phyloP scores from a whole-genome alignment of 2,113 vertebrate genomes.

The Gasterosteus aculeatus region DNA sequence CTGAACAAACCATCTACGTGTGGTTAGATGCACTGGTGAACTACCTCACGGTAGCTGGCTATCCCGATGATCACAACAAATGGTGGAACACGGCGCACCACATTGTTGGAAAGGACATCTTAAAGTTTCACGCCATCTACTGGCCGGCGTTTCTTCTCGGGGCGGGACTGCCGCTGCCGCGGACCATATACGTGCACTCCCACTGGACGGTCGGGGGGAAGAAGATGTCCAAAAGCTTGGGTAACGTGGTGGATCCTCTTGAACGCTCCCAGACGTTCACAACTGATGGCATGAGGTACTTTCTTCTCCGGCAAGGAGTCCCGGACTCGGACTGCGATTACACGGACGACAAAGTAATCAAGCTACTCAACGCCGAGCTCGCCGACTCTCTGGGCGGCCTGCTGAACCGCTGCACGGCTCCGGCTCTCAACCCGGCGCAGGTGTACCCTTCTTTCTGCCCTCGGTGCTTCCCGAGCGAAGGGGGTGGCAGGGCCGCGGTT shows the following conservation, averaged over 20 bases:
- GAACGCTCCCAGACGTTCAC: slow-evolving; percentile 81
- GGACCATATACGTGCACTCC: slow-evolving; percentile 88
- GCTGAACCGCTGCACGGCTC: slow-evolving; percentile 90
- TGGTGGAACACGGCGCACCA: slow-evolving; percentile 87
- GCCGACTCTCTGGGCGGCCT: slow-evolving; percentile 92
- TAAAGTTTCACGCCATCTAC: slow-evolving; percentile 94
- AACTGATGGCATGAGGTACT: slow-evolving; percentile 92
- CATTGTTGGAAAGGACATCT: slow-evolving; percentile 94
- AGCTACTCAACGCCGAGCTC: slow-evolving; percentile 90
- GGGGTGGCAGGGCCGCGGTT: slow-evolving; percentile 56
- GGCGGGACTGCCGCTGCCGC: slow-evolving; percentile 85
- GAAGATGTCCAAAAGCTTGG: slow-evolving; percentile 98
- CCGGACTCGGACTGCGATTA: slow-evolving; percentile 92
- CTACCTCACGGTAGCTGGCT: slow-evolving; percentile 90
- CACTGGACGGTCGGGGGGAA: slow-evolving; percentile 93
- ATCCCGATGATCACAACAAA: slow-evolving; percentile 79
- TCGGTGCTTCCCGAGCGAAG: slow-evolving; percentile 80
- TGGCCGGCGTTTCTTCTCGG: slow-evolving; percentile 95
- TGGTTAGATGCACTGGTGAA: slow-evolving; percentile 97
- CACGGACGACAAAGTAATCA: slow-evolving; percentile 87
- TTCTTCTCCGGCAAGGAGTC: slow-evolving; percentile 92
- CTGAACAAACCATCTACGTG: slow-evolving; percentile 91
- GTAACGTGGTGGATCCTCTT: slow-evolving; percentile 89
- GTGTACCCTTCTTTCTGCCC: slow-evolving; percentile 84
- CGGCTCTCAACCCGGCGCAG: slow-evolving; percentile 88